phyloP scores from a whole-genome alignment of 2,797 vertebrate species.

The Naso thynnoides region DNA sequence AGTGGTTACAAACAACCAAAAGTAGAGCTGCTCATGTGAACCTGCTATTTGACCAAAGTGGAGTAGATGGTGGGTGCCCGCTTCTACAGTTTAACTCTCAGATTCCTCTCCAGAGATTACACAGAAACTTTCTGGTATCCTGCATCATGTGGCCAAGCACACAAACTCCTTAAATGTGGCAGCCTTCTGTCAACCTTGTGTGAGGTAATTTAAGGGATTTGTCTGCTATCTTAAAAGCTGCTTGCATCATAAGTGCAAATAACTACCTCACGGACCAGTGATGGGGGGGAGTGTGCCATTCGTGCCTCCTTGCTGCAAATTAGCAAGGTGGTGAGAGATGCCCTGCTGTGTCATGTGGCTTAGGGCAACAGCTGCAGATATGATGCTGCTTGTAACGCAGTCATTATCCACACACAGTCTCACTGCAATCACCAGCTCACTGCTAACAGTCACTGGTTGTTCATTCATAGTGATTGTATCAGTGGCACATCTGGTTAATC shows the following conservation, averaged over 20 bases:
- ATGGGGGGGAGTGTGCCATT: slow-evolving; percentile 9
- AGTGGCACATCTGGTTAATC: neutral
- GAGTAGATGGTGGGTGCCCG: neutral
- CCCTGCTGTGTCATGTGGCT: slow-evolving; percentile 46
- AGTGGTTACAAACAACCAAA: slow-evolving; percentile 3
- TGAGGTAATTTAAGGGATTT: neutral
- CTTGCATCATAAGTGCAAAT: slow-evolving; percentile 23
- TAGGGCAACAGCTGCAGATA: slow-evolving; percentile 51
- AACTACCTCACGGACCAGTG: neutral
- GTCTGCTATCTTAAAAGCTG: neutral
- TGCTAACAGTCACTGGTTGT: neutral
- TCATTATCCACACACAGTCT: slow-evolving; percentile 7
- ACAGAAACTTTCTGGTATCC: neutral
- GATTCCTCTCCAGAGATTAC: neutral
- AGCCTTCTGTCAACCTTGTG: neutral
- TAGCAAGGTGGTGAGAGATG: slow-evolving; percentile 61
- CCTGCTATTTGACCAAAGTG: neutral
- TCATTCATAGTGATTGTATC: neutral
- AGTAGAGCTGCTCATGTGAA: neutral
- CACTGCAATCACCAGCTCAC: slow-evolving; percentile 8
- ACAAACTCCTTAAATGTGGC: slow-evolving; percentile 7
- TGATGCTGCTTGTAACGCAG: slow-evolving; percentile 22
- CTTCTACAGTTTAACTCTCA: slow-evolving; percentile 6
- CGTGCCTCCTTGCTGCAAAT: slow-evolving; percentile 37
- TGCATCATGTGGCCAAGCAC: neutral